Base-by-base conservation (phyloP, 1,140 invertebrate species). In the Pristionchus pacificus region DNA sequence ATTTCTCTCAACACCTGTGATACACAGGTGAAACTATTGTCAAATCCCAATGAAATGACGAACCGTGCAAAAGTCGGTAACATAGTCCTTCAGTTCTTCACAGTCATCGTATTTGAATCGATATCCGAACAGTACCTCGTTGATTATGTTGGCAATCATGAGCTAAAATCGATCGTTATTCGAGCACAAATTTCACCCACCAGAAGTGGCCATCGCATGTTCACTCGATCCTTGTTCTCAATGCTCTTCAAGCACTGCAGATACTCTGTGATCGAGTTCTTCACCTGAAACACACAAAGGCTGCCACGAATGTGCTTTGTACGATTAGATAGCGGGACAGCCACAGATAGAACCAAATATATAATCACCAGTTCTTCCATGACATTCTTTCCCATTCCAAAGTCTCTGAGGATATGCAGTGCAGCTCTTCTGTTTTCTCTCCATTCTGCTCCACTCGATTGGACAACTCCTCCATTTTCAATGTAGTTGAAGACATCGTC, bases 291-390 rank as follows among this genome's bases (percentile, higher is more conserved):
- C 14, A 14, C 14, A 14, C 55, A 57, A 14, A 14, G 24, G 24
- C 14, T 14, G 14, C 55, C 55, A 14, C n/a, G 55, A 57, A 57
- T 57, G 14, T 14, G 55, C 14, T 57, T n/a, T n/a, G 55, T 57
- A 14, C 55, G 14, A 14, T n/a, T 57, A 57, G 55, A 14, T 57
- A 57, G 55, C 55, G 14, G n/a, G n/a, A n/a, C n/a, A n/a, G n/a
- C n/a, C n/a, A n/a, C n/a, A n/a, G n/a, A n/a, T n/a, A n/a, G n/a
- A n/a, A n/a, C n/a, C n/a, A n/a, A n/a, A n/a, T n/a, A n/a, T n/a
- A n/a, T n/a, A n/a, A n/a, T 57, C 13, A 61, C 60, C 60, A 24
- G 60, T 14, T n/a, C 25, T 61, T 61, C 60, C 60, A 61, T 61
- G 10, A 61, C 13, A 25, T 61, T 61, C 60, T n/a, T n/a, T n/a